Evolutionary conservation across 2,113 vertebrate species (phyloP).

Genomic region (Galemys pyrenaicus): DNA sequence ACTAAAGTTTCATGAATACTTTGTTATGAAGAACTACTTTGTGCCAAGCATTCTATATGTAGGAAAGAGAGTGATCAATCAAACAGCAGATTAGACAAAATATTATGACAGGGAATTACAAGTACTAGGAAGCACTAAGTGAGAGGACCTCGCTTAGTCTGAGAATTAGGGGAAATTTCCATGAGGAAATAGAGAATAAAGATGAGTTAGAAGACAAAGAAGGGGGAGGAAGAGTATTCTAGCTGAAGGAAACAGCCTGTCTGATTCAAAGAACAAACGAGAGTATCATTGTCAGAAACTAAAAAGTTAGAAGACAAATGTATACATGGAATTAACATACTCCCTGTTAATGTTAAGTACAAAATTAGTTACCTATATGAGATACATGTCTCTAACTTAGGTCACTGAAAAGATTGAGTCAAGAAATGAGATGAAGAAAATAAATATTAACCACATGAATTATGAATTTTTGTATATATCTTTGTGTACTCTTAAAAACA

Average conservation of each 20-base stretch:
- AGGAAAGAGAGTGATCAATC: not conserved
- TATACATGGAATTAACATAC: not conserved
- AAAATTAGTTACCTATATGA: slow-evolving; percentile 19
- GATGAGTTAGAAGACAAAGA: not conserved
- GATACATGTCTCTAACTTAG: slow-evolving; percentile 4
- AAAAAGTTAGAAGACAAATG: not conserved
- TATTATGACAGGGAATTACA: not conserved
- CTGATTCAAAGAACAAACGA: not conserved
- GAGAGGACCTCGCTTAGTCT: not conserved
- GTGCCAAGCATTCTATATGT: not conserved
- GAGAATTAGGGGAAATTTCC: not conserved
- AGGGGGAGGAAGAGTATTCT: not conserved
- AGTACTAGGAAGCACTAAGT: not conserved
- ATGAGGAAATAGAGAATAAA: not conserved
- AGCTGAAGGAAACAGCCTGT: not conserved
- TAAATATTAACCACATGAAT: slow-evolving; percentile 28
- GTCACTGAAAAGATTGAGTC: slow-evolving; percentile 9
- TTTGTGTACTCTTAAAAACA: not conserved
- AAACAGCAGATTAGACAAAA: not conserved
- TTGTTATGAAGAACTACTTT: not conserved
- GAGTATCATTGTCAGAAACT: not conserved
- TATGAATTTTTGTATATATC: not conserved
- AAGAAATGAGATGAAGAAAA: slow-evolving; percentile 46
- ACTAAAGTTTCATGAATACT: slow-evolving; percentile 14
- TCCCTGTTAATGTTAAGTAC: not conserved